Evolutionary conservation across 2,797 vertebrate species (phyloP), one percentile per base, ranked within the genome.

Genomic region (Sphenopsis melanotis): DNA sequence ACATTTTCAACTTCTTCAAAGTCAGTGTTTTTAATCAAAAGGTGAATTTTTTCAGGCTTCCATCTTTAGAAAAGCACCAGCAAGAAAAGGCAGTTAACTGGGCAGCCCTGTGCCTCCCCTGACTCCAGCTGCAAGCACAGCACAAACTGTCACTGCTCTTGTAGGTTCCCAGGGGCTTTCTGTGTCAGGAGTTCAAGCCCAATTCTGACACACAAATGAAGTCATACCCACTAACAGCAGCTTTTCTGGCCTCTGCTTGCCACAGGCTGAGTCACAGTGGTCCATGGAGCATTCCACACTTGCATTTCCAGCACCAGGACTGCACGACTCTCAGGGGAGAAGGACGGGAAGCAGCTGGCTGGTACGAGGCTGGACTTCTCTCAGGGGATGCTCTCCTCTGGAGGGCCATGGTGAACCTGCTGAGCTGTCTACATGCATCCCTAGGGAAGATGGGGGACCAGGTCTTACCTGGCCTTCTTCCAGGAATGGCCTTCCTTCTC

Each of bases 281-380:
- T 76, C 69, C 69, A 22, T 0, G 0, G 76, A 89, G 30, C 59
- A 55, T 55, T 69, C 69, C 11, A 5, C 21, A 7, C 27, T 59
- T 47, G 23, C 15, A 2, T 49, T 77, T 63, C 63, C 59, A 47
- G 32, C 37, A 44, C 2, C 2, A 9, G 19, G 15, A 44, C 69
- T 22, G 14, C 46, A n/a, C 0, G 0, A 5, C 7, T 4, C 63
- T 36, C 6, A 2, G 3, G 10, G 29, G 3, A 80, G 15, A 12
- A 68, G 52, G 70, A 36, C 0, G 0, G 41, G 68, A 89, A 84
- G 59, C 4, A 6, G 9, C 13, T 52, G 37, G n/a, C 23, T 86
- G 16, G 5, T 22, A 18, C 6, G 6, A 23, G 15, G 12, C 8
- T 23, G 19, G 37, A 49, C 27, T 39, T 37, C 32, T 46, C 42